Percentiles rank a stretch among this genome's conserved stretches.
Conservation (phyloP, 1,140 invertebrate species). For the Drosophila sulfurigaster region DNA sequence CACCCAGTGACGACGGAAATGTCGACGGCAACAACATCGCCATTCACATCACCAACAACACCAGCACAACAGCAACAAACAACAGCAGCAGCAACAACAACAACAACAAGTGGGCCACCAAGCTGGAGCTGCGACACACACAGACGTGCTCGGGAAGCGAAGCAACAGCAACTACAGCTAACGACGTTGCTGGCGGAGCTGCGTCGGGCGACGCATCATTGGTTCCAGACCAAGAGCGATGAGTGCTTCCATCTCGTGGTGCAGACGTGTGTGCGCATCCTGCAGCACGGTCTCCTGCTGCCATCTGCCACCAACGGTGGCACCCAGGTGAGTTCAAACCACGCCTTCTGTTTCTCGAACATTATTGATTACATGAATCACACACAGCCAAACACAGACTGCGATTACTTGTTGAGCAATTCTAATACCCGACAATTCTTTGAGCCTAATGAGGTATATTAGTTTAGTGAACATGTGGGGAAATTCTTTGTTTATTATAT, state of each 20-base stretch:
- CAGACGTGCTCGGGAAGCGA: conserved; percentile 31
- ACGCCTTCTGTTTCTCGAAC: background rate
- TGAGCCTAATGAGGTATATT: too few relatives aligned
- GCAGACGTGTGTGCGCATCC: conserved; percentile 57
- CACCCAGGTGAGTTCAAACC: conserved; percentile 22
- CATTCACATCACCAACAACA: conserved; percentile 1
- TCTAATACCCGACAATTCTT: background rate
- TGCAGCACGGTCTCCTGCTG: conserved; percentile 60
- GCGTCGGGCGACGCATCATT: conserved; percentile 48
- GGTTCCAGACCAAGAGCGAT: conserved; percentile 54
- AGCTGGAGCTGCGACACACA: conserved; percentile 45
- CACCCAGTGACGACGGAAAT: conserved; percentile 21
- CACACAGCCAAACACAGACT: conserved; percentile 1
- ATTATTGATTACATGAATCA: conserved; percentile 14
- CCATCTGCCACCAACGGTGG: conserved; percentile 22
- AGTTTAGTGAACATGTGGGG: too few relatives aligned
- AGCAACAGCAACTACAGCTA: conserved; percentile 54
- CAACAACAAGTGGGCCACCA: conserved; percentile 23
- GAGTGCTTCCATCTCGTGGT: conserved; percentile 52
- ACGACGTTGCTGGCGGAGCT: conserved; percentile 51
- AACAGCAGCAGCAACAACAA: conserved; percentile 9
- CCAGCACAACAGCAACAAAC: conserved; percentile 7
- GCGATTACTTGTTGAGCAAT: background rate
- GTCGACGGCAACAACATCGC: conserved; percentile 14
- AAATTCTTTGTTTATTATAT: too few relatives aligned